Evolutionary conservation across 1,140 invertebrate species (phyloP).

Genomic region (Bombus soroeensis): DNA sequence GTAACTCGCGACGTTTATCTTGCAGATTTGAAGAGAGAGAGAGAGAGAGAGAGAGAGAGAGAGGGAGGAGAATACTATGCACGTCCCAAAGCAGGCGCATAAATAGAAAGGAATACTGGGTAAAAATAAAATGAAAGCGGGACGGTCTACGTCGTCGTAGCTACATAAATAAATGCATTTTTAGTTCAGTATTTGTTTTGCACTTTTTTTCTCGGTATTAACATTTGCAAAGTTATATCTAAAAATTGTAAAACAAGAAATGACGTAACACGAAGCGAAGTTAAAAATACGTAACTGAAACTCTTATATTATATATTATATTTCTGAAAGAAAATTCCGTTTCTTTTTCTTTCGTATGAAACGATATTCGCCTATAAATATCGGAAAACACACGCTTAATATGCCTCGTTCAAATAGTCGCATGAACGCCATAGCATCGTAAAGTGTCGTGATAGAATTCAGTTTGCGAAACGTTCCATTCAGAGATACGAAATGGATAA

Average conservation of each 20-base stretch:
- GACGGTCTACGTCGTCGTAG: slow-evolving; percentile 13
- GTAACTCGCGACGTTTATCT: slow-evolving; percentile 10
- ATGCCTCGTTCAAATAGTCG: not conserved
- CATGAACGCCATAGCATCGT: not conserved
- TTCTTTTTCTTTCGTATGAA: not conserved
- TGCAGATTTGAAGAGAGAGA: slow-evolving; percentile 24
- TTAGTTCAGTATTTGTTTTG: slow-evolving; percentile 14
- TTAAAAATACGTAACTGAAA: not conserved
- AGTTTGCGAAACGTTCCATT: not conserved
- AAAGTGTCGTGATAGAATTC: not conserved
- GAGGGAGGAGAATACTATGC: not conserved
- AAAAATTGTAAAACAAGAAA: not conserved
- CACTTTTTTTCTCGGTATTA: not conserved
- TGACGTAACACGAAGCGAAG: not conserved
- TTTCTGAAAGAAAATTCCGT: not conserved
- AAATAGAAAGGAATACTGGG: slow-evolving; percentile 53
- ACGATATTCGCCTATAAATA: not conserved
- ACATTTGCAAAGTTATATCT: not conserved
- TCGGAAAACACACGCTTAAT: not conserved
- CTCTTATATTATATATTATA: not conserved
- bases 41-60: slow-evolving; percentile 1
- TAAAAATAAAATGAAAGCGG: slow-evolving; percentile 56
- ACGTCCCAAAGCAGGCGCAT: slow-evolving; percentile 27
- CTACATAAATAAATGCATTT: slow-evolving; percentile 44
- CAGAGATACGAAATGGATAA: not conserved